phyloP scores from a whole-genome alignment of 2,113 vertebrate species.

The Orthonyx spaldingii region DNA sequence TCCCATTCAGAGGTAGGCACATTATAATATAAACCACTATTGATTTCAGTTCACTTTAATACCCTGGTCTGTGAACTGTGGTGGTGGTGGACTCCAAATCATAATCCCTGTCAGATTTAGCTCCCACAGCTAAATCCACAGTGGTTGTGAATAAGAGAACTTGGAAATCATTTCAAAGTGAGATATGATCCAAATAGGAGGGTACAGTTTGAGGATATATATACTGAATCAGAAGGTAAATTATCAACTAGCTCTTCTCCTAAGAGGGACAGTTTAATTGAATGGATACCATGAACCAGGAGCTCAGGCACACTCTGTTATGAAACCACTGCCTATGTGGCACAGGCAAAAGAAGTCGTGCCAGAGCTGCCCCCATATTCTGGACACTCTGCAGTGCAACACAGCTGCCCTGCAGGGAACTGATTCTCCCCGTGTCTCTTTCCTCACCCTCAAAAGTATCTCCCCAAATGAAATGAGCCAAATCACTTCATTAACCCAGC shows the following conservation, averaged over 20 bases:
- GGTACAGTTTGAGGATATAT: background rate
- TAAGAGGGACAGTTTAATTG: background rate
- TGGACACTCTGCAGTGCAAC: background rate
- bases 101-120: slow-evolving; percentile 15
- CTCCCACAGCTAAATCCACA: slow-evolving; percentile 31
- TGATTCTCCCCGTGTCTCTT: background rate
- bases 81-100: slow-evolving; percentile 26
- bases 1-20: background rate
- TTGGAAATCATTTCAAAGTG: background rate
- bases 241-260: background rate
- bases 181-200: background rate
- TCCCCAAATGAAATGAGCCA: background rate
- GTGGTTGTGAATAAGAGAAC: background rate
- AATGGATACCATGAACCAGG: background rate
- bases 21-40: slow-evolving; percentile 53
- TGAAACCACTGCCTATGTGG: background rate
- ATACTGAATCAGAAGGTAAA: background rate
- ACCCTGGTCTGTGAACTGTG: slow-evolving; percentile 30
- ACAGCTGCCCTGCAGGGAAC: background rate
- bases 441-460: background rate
- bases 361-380: background rate
- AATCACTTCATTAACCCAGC: background rate
- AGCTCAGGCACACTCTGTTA: background rate
- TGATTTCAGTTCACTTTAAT: slow-evolving; percentile 58
- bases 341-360: accelerated